These are phyloP conservation scores for Poeciliopsis prolifica DNA, from an alignment of 2,113 vertebrate species.

Conservation along the genomic window DNA sequence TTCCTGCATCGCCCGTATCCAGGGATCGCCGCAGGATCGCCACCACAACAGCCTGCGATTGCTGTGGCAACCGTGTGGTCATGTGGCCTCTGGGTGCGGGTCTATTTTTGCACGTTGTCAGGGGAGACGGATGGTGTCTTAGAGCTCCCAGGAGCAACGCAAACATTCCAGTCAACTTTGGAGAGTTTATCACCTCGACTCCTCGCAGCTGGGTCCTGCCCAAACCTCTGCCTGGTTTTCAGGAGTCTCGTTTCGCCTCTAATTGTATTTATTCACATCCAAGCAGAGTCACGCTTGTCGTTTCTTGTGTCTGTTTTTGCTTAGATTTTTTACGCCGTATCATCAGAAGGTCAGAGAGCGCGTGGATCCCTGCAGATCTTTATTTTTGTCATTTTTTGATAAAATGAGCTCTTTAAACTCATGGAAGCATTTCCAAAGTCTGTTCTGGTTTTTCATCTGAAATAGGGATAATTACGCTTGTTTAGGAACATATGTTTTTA, in stretches of 20 bases:
- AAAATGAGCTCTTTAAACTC: not conserved
- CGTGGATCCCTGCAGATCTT: not conserved
- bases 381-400: not conserved
- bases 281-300: not conserved
- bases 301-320: conserved; percentile 5
- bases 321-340: not conserved
- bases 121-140: conserved; percentile 65
- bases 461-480: not conserved
- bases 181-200: conserved; percentile 22
- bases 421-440: not conserved
- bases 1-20: conserved; percentile 53
- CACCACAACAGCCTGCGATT: conserved; percentile 70
- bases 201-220: not conserved
- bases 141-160: conserved; percentile 42
- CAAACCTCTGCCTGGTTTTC: not conserved
- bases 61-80: conserved; percentile 74
- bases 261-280: conserved; percentile 2
- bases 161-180: not conserved
- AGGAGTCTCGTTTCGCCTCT: not conserved
- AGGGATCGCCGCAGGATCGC: conserved; percentile 62
- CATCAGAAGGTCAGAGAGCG: conserved; percentile 2
- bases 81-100: conserved; percentile 55
- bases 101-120: conserved; percentile 76
- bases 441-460: not conserved
- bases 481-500: too few species aligned